Evolutionary conservation across 2,113 vertebrate genomes (phyloP).

Genomic region (Oncorhynchus tshawytscha): DNA sequence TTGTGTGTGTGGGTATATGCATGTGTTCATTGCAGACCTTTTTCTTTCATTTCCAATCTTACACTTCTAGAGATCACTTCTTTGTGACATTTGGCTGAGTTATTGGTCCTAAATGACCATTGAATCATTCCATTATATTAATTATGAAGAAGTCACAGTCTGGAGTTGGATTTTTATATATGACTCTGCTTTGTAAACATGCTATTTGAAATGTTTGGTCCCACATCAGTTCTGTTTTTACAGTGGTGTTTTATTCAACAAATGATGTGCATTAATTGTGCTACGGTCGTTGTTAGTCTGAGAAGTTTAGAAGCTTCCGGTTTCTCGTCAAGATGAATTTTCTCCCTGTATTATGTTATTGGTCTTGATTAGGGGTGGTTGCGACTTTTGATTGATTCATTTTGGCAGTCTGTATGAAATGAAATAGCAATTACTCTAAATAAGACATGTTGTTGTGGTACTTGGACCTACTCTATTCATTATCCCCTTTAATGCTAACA

Average conservation of each 20-base stretch:
- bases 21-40: background rate
- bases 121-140: too few species aligned
- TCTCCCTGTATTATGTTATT: constrained; percentile 4
- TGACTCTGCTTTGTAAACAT: too few species aligned
- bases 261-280: too few species aligned
- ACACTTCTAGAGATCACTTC: background rate
- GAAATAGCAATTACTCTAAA: background rate
- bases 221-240: background rate
- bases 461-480: background rate
- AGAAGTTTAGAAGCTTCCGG: background rate
- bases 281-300: background rate
- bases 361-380: constrained; percentile 46
- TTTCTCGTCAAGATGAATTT: background rate
- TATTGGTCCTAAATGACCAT: background rate
- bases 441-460: too few species aligned
- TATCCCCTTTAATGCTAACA: constrained; percentile 35
- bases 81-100: too few species aligned
- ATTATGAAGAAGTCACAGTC: too few species aligned
- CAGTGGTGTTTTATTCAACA: too few species aligned
- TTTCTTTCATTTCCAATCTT: background rate
- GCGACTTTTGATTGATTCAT: constrained; percentile 30
- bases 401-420: constrained; percentile 18
- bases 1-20: constrained; percentile 7
- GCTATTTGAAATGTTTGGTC: too few species aligned
- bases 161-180: too few species aligned